Conservation (phyloP, 2,797 vertebrate species). For the Smutsia temminckii region DNA sequence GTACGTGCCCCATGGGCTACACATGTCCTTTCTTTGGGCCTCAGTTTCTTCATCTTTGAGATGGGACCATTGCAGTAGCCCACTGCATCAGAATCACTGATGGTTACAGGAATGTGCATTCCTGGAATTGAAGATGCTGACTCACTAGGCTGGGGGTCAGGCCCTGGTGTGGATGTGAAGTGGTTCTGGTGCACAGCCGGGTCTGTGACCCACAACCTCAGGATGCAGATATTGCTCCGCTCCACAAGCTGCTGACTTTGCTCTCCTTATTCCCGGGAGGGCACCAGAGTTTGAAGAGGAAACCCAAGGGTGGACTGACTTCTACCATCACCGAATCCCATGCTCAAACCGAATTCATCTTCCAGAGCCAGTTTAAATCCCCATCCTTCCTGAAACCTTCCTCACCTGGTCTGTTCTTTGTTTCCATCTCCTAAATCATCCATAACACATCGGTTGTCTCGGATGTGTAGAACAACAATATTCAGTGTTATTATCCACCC, state of each 20-base stretch:
- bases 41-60: background rate
- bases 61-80: background rate
- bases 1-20: rapidly evolving
- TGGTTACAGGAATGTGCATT: background rate
- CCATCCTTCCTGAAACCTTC: background rate
- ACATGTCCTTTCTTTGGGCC: background rate
- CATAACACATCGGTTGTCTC: background rate
- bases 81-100: background rate
- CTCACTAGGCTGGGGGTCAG: background rate
- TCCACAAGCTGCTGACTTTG: background rate
- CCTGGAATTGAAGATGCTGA: background rate
- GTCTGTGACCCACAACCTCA: background rate
- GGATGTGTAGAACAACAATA: background rate
- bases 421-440: background rate
- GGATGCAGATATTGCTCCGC: background rate
- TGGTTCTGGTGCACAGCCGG: background rate
- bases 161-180: background rate
- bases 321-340: background rate
- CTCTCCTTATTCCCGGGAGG: background rate
- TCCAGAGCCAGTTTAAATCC: background rate
- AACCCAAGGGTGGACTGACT: background rate
- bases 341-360: background rate
- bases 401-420: background rate
- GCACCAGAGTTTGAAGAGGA: background rate
- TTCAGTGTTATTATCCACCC: background rate